Conservation (phyloP, 1,140 invertebrate species). For the Drosophila suzukii region DNA sequence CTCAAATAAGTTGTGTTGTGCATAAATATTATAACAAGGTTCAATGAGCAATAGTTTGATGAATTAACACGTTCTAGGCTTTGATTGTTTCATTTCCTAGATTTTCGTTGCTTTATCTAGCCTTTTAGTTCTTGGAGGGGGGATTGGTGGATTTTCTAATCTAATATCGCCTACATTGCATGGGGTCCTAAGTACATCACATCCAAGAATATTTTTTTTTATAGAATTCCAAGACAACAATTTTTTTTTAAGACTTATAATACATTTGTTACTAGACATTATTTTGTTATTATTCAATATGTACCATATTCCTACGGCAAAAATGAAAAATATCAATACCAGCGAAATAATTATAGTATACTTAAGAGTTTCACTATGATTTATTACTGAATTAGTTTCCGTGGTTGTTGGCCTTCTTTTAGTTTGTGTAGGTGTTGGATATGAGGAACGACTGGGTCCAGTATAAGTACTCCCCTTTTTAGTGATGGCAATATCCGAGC, state of each 20-base stretch:
- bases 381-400: slow-evolving; percentile 12
- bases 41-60: no score
- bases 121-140: slow-evolving; percentile 36
- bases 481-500: slow-evolving; percentile 91
- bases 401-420: slow-evolving; percentile 3
- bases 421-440: slow-evolving; percentile 39
- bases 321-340: slow-evolving; percentile 71
- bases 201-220: not conserved
- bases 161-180: not conserved
- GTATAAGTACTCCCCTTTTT: slow-evolving; percentile 80
- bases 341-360: slow-evolving; percentile 84
- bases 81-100: not conserved
- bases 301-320: not conserved
- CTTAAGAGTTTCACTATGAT: slow-evolving; percentile 49
- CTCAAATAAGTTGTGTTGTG: no score
- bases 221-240: not conserved
- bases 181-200: not conserved
- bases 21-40: no score
- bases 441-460: slow-evolving; percentile 50
- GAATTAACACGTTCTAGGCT: not conserved
- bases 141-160: slow-evolving; percentile 12
- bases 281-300: not conserved
- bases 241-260: not conserved
- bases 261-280: not conserved
- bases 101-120: not conserved